A percentile compares a stretch with the other conserved stretches of the same genome.
Conservation (phyloP, 2,113 vertebrate species). For the Microtus ochrogaster region DNA sequence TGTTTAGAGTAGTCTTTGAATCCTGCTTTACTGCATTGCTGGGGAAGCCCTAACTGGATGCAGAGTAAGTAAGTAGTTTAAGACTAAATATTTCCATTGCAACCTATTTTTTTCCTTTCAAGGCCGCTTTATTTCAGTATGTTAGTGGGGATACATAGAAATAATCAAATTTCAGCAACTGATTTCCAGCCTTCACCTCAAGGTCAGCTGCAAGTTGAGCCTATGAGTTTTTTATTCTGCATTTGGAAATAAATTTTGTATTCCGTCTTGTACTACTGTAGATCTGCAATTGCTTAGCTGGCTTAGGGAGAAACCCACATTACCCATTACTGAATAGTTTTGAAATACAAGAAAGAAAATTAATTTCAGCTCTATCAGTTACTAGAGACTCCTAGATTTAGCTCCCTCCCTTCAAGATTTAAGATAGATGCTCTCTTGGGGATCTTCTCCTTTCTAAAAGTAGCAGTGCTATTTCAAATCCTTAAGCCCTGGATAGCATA, state of each 20-base stretch:
- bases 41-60: slow-evolving; percentile 25
- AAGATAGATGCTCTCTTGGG: background rate
- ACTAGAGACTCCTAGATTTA: background rate
- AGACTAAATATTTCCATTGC: slow-evolving; percentile 31
- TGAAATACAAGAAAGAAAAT: slow-evolving; percentile 51
- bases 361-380: slow-evolving; percentile 49
- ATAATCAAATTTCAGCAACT: slow-evolving; percentile 49
- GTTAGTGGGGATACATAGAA: background rate
- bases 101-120: background rate
- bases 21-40: slow-evolving; percentile 46
- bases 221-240: background rate
- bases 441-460: slow-evolving; percentile 16
- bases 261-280: slow-evolving; percentile 10
- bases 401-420: background rate
- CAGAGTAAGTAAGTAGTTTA: slow-evolving; percentile 30
- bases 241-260: slow-evolving; percentile 44
- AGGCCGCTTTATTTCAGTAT: slow-evolving; percentile 35
- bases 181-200: slow-evolving; percentile 58
- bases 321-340: slow-evolving; percentile 29
- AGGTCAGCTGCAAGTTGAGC: slow-evolving; percentile 50
- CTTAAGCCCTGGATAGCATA: background rate
- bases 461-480: background rate
- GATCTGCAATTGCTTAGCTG: slow-evolving; percentile 53
- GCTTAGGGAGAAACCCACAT: slow-evolving; percentile 25
- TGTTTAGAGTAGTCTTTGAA: background rate